Base-by-base conservation (phyloP, 2,113 vertebrate genomes). In the Varanus salvator region DNA sequence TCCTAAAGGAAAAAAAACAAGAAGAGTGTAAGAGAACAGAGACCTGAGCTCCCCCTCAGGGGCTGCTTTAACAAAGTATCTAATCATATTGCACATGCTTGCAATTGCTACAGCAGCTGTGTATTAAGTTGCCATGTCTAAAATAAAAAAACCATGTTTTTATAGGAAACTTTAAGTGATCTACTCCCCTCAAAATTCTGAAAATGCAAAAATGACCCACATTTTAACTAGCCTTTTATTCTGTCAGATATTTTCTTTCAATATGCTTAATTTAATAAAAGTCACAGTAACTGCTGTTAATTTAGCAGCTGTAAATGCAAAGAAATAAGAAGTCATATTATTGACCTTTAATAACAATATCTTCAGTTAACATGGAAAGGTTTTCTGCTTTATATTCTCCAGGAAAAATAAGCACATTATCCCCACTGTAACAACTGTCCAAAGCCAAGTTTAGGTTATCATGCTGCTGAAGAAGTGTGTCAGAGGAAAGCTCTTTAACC, bases 301-400 rank as follows among this genome's bases (percentile, higher is more conserved):
- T 50, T 4, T 76, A 54, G 7, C 38, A 54, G n/a, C 71, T 29
- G 1, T 78, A 78, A 91, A 89, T 29, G 27, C 34, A 84, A 83
- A 75, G 34, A 83, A 89, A 31, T 23, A n/a, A 54, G 25, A 69
- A 90, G 90, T 92, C 15, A 19, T 52, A 72, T 12, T 44, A 68
- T 66, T 92, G 72, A 97, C 95, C 95, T 91, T 93, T 94, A 91
- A 93, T 97, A 91, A 91, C 57, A 80, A 97, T 95, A 93, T 96
- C 93, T 86, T 96, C 95, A 34, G 94, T 96, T 92, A 96, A 84
- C 84, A 96, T 92, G 84, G 93, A 86, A 87, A 96, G 93, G 31
- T 95, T 96, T 81, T 86, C 31, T 91, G 96, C 96, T 90, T 96
- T 82, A 57, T 97, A 92, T 91, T 97, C 93, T 89, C 95, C 96